Base-by-base conservation (phyloP, 35 echinoderm and acorn worm genomes). In the Ophioderma brevispina region DNA sequence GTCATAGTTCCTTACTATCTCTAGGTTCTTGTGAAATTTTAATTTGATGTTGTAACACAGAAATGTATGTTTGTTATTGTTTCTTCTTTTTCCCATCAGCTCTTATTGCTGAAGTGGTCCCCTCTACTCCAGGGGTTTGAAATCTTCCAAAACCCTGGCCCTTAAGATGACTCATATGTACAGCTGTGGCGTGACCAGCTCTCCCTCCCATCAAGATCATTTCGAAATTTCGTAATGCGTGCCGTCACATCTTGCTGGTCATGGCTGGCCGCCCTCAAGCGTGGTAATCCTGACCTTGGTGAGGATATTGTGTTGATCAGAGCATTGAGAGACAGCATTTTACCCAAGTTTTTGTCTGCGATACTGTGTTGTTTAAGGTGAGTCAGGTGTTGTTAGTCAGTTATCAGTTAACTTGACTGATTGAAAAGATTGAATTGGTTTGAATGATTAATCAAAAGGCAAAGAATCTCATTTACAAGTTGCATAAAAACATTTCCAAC, bases 131-230 rank as follows among this genome's bases (percentile, higher is more conserved):
- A 93, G 95, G 35, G 96, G 96, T 25, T 98, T 98, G 43, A 90
- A 98, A 43, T 86, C 82, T 40, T 98, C 96, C 37, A 92, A 86
- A 42, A 94, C 85, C 38, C 84, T 98, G 17, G 96, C 96, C 81
- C 87, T 93, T 36, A 98, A 98, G 52, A 98, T 98, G 96, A 95
- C 93, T 17, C 96, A 98, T 90, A 98, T 98, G 96, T 98, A 98
- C 96, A 98, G 78, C 88, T 98, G 23, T 98, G 96, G 78, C 89
- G 89, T 32, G 96, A 98, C 36, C 96, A 98, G 88, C 88, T 98
- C 77, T 98, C 96, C 0, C 77, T 98, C 96, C 0, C 96, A 95
- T 49, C 93, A 98, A 75, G 93, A 98, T 35, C 93, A 95, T 46
- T 95, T 92, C 36, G 93, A 8, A 21, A 98, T 78, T 98, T 98